phyloP scores from a whole-genome alignment of 2,113 vertebrate species.

The Anser brachyrhynchus region DNA sequence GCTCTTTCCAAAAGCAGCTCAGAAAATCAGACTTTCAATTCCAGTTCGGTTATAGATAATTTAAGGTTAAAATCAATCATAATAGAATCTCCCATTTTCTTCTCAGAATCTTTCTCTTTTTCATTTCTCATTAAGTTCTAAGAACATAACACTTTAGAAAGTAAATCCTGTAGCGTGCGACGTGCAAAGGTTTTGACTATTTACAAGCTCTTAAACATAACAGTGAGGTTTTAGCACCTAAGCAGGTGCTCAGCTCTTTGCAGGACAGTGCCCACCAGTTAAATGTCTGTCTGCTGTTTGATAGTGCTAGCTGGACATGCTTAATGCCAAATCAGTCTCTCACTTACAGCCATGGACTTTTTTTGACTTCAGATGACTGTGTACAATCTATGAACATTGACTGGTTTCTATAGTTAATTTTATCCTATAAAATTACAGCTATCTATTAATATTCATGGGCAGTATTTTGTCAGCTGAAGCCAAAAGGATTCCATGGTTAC shows the following conservation, averaged over 20 bases:
- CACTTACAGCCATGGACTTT: neutral
- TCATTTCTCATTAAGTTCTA: neutral
- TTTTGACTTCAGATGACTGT: slow-evolving; percentile 21
- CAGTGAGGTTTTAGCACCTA: slow-evolving; percentile 25
- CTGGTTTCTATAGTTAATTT: neutral
- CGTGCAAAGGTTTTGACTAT: neutral
- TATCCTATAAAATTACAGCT: neutral
- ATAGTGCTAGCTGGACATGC: neutral
- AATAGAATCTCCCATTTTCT: neutral
- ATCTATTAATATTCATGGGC: neutral
- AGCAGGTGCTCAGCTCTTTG: neutral
- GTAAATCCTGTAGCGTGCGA: neutral
- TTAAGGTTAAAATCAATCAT: neutral
- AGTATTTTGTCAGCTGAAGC: neutral
- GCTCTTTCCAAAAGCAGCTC: neutral
- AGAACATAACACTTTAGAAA: neutral
- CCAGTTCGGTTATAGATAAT: neutral
- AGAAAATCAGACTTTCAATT: neutral
- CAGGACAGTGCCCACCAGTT: neutral
- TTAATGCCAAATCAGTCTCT: neutral
- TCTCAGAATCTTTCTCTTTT: neutral
- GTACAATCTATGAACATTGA: neutral
- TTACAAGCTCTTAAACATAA: neutral
- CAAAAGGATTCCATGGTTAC: neutral
- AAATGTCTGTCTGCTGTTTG: neutral